Base-by-base conservation (phyloP, 2,113 vertebrate genomes). In the Pomatostomus ruficeps region DNA sequence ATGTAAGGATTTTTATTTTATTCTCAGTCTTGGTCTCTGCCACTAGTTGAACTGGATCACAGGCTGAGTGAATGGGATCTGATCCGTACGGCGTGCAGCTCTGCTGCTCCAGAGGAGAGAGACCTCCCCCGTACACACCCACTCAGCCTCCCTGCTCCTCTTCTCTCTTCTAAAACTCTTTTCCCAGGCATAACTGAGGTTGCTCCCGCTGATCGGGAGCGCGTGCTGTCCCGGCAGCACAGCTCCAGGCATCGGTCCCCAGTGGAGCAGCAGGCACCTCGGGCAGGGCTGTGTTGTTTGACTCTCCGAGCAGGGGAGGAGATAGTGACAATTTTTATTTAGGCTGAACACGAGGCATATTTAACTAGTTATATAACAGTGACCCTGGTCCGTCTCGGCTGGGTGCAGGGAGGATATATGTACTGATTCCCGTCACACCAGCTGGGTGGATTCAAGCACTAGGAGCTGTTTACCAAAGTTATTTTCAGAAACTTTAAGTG, bases 41-140 rank as follows among this genome's bases (percentile, higher is more conserved):
- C 88, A 96, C 95, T 91, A 96, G 96, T 98, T 97, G 96, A 96
- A 96, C 88, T 96, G 96, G 86, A 93, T 96, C 91, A 74, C 25
- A 4, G 71, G 59, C 80, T 63, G 90, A 68, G 88, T 96, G 88
- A 96, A 94, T 95, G 89, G 93, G 77, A 92, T 72, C 55, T 6
- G 62, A 84, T 92, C 49, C 10, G 43, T 88, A 85, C 28, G 1
- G 62, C 35, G 16, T 62, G 70, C 73, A 74, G 57, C 61, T 89
- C 89, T 2, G 55, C 79, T 15, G 10, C 51, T 87, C 21, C 13
- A 61, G 54, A 77, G 38, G 26, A 62, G 89, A 66, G 87, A 78
- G 79, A 72, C 66, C 78, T 95, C 87, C 91, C 85, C 38, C 18
- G 10, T 78, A 68, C 91, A 70, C 82, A 91, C 92, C 92, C 92